These are phyloP conservation scores for Limosa lapponica DNA, from an alignment of 2,797 vertebrate species.

Conservation along the genomic window DNA sequence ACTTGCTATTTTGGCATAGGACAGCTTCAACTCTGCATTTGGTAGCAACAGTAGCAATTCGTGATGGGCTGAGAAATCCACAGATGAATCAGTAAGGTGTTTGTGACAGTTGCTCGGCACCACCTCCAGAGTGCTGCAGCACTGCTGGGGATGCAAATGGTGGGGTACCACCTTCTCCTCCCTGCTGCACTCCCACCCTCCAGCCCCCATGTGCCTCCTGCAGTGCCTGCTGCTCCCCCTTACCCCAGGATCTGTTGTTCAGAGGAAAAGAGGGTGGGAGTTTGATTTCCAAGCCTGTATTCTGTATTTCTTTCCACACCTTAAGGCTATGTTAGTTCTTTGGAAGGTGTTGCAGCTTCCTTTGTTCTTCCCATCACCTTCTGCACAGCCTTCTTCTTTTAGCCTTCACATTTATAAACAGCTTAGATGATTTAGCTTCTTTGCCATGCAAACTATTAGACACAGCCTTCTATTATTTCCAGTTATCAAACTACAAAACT, in stretches of 20 bases:
- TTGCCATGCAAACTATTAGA: neutral
- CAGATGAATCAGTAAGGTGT: neutral
- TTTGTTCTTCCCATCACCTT: neutral
- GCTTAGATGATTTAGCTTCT: neutral
- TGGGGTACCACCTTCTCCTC: neutral
- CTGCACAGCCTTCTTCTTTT: neutral
- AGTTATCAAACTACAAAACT: constrained; percentile 1
- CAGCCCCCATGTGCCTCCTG: no score
- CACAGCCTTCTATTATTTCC: neutral
- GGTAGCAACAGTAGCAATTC: neutral
- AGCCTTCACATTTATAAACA: neutral
- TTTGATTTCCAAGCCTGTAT: neutral
- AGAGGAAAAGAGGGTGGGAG: neutral
- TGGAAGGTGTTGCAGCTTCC: neutral
- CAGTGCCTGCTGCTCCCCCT: neutral
- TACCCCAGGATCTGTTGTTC: neutral
- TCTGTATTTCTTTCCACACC: neutral
- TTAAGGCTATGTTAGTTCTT: neutral
- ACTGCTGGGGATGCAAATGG: neutral
- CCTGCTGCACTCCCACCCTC: accelerated
- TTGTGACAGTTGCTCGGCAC: neutral
- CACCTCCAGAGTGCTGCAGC: neutral
- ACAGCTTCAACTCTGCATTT: neutral
- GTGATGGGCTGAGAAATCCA: neutral
- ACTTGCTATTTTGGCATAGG: neutral